Evolutionary conservation across 2,113 vertebrate species (phyloP).

Genomic region (Ophthalmolycus amberensis): DNA sequence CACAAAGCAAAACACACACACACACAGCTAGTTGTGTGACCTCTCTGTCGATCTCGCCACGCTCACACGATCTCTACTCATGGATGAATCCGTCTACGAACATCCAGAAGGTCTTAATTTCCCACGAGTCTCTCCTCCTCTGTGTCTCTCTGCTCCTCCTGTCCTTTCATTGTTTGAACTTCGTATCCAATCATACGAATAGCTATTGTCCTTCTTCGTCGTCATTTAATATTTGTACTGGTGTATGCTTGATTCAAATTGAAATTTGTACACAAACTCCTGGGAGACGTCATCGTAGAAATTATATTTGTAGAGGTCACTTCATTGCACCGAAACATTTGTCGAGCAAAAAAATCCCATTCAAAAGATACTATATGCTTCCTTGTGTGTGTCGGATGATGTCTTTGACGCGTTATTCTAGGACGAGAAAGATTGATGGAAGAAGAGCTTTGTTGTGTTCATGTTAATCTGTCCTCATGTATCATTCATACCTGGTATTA

Average conservation of each 20-base stretch:
- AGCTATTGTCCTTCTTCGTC: not conserved
- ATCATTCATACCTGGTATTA: not conserved
- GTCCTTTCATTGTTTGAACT: slow-evolving; percentile 14
- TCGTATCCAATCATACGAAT: slow-evolving; percentile 4
- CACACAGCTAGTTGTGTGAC: slow-evolving; percentile 30
- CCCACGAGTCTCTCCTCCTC: slow-evolving; percentile 45
- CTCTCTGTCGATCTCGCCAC: slow-evolving; percentile 56
- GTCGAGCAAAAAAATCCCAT: not conserved
- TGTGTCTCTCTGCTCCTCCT: slow-evolving; percentile 5
- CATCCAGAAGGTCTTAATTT: slow-evolving; percentile 56
- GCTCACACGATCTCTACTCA: slow-evolving; percentile 14
- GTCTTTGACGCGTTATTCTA: not conserved
- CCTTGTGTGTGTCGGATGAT: not conserved
- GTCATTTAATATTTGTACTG: not conserved
- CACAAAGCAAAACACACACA: slow-evolving; percentile 9
- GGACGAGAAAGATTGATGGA: not conserved
- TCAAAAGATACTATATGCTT: not conserved
- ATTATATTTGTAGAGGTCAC: not conserved
- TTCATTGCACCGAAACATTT: not conserved
- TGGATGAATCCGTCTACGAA: slow-evolving; percentile 39
- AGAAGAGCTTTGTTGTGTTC: not conserved
- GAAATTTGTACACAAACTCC: not conserved
- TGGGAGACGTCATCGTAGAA: not conserved
- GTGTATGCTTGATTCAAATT: not conserved
- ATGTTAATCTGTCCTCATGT: not conserved